Base-by-base conservation (phyloP, 2,113 vertebrate genomes). In the Coreoperca whiteheadi region DNA sequence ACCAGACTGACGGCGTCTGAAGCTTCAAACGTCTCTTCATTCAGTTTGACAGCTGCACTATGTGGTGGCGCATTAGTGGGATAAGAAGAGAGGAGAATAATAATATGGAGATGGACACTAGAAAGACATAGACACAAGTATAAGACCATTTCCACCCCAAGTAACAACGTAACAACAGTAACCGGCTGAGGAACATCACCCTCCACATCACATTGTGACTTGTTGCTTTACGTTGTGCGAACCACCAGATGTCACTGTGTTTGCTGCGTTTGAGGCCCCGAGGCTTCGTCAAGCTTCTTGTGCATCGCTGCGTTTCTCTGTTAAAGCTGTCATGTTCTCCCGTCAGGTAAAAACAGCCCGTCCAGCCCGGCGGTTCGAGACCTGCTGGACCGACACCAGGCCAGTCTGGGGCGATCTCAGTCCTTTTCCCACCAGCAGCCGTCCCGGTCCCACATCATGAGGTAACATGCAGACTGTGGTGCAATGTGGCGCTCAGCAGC, bases 401-500 rank as follows among this genome's bases (percentile, higher is more conserved):
- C 91, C 7, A 98, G 96, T 63, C 93, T 98, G 87, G 97, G 97
- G 21, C 96, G 97, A 3, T 98, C 98, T 1, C 98, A 98, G 95
- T 97, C 97, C 84, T 98, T 98, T 93, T 98, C 97, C 46, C 98
- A 99, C 92, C 97, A 98, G 86, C 98, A 98, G 93, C 97, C 97
- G 0, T 95, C 97, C 4, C 95, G 97, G 0, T 97, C 97, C 8
- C 98, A 99, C 93, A 97, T 98, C 89, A 98, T 98, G 94, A 97
- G 97, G 97, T 98, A 51, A 23, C 23, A n/a, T 21, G 21, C 21
- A 59, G 14, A 34, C 16, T 12, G 41, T 43, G 41, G 10, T 43
- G 41, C 10, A 14, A 14, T 43, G 2, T 43, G 11, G 41, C 3
- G 37, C 37, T 39, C 37, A 39, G 37, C 32, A 34, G 8, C 37